These are phyloP conservation scores for Nasonia giraulti DNA, from an alignment of 1,140 invertebrate genomes.

Conservation along the genomic window DNA sequence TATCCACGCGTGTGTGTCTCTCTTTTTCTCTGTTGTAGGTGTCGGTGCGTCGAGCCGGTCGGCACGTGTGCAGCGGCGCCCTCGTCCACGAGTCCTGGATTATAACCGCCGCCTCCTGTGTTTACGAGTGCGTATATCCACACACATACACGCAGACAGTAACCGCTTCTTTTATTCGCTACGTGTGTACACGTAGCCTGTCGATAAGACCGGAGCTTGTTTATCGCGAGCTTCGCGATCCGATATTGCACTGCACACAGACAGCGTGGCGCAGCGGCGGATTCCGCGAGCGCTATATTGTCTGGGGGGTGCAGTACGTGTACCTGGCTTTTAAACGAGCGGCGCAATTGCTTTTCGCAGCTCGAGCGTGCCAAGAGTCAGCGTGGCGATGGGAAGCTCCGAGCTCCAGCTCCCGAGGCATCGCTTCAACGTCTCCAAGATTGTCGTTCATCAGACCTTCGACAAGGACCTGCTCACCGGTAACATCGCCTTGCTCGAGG, in stretches of 20 bases:
- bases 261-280: not conserved
- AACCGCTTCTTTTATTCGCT: constrained; percentile 1
- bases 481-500: constrained; percentile 74
- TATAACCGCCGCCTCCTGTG: constrained; percentile 74
- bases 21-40: constrained; percentile 55
- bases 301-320: not conserved
- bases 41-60: constrained; percentile 68
- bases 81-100: constrained; percentile 72
- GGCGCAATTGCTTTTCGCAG: constrained; percentile 42
- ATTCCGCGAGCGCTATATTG: not conserved
- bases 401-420: constrained; percentile 35
- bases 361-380: not conserved
- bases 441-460: constrained; percentile 59
- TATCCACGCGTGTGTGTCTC: not conserved
- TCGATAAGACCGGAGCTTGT: constrained; percentile 6
- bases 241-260: not conserved
- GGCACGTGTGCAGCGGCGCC: constrained; percentile 74
- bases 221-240: not conserved
- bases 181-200: not conserved
- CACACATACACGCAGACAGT: not conserved
- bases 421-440: constrained; percentile 47
- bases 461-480: constrained; percentile 64
- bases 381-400: constrained; percentile 25
- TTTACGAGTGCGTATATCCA: constrained; percentile 56
- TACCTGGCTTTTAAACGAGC: not conserved